These are phyloP conservation scores for Catharus fuscescens DNA, from an alignment of 2,113 vertebrate genomes.

Conservation along the genomic window DNA sequence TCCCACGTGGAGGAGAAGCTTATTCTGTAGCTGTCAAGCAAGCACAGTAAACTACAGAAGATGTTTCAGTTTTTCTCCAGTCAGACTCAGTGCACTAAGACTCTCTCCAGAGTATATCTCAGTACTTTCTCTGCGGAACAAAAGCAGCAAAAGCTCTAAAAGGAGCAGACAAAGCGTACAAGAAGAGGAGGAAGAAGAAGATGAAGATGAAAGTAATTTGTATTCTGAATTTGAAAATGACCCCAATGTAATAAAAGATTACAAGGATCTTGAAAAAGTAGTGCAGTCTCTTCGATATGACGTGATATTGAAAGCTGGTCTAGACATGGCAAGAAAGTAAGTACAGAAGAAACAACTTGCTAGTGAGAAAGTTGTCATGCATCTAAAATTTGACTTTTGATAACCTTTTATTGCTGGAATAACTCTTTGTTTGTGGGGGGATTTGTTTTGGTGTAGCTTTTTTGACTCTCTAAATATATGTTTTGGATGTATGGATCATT, in stretches of 20 bases:
- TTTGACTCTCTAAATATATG: neutral
- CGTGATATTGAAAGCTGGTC: slow-evolving; percentile 86
- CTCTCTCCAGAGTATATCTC: slow-evolving; percentile 53
- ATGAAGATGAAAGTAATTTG: slow-evolving; percentile 64
- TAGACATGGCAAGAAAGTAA: slow-evolving; percentile 92
- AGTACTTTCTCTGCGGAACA: slow-evolving; percentile 78
- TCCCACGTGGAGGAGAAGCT: slow-evolving; percentile 54
- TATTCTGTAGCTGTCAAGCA: slow-evolving; percentile 56
- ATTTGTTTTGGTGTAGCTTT: neutral
- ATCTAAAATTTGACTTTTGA: neutral
- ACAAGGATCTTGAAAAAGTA: slow-evolving; percentile 89
- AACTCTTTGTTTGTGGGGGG: neutral
- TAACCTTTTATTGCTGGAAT: neutral
- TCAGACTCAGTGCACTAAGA: slow-evolving; percentile 42
- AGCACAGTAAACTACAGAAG: slow-evolving; percentile 41
- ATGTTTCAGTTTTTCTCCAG: slow-evolving; percentile 49
- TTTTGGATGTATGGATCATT: neutral
- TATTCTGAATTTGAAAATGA: slow-evolving; percentile 77
- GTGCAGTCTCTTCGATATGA: slow-evolving; percentile 91
- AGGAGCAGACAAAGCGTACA: slow-evolving; percentile 65
- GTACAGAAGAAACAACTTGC: slow-evolving; percentile 59
- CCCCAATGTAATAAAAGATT: slow-evolving; percentile 78
- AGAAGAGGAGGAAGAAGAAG: slow-evolving; percentile 75
- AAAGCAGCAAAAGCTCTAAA: slow-evolving; percentile 84
- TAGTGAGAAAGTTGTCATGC: neutral